Conservation (phyloP, 35 echinoderm and acorn worm genomes). For the Eucidaris tribuloides region DNA sequence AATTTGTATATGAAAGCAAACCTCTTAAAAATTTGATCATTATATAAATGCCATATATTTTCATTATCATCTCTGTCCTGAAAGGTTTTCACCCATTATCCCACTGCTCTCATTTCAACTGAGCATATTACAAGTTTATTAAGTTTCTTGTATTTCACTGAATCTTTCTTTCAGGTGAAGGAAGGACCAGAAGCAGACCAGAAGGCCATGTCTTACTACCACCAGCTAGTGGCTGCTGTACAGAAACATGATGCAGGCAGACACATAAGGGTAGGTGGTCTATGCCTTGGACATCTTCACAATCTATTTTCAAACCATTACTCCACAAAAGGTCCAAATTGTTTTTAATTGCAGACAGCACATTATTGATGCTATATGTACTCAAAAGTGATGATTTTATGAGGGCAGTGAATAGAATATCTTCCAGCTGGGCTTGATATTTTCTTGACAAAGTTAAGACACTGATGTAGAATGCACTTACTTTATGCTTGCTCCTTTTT, state of each 20-base stretch:
- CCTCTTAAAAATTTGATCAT: too few species aligned
- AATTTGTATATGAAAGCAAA: too few species aligned
- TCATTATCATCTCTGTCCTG: too few species aligned
- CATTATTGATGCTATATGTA: background rate
- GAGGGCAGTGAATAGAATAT: conserved; percentile 21
- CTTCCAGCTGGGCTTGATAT: conserved; percentile 20
- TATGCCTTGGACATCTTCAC: background rate
- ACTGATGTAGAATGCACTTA: conserved; percentile 38
- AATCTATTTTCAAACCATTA: conserved; percentile 10
- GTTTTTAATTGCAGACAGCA: background rate
- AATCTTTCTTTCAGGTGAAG: background rate
- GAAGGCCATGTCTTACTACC: conserved; percentile 36
- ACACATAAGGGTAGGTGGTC: conserved; percentile 51
- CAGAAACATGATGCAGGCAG: conserved; percentile 77
- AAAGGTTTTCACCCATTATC: too few species aligned
- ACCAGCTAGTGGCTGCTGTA: conserved; percentile 56
- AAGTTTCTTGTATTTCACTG: too few species aligned
- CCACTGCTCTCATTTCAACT: too few species aligned
- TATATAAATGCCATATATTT: too few species aligned
- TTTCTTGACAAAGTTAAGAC: background rate
- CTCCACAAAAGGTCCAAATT: background rate
- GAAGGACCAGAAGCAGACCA: background rate
- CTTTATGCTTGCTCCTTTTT: conserved; percentile 28
- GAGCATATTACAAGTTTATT: too few species aligned
- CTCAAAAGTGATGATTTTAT: conserved; percentile 2